Evolutionary conservation across 2,113 vertebrate species (phyloP), one percentile per base, ranked within the genome.

Genomic region (Centrocercus urophasianus): DNA sequence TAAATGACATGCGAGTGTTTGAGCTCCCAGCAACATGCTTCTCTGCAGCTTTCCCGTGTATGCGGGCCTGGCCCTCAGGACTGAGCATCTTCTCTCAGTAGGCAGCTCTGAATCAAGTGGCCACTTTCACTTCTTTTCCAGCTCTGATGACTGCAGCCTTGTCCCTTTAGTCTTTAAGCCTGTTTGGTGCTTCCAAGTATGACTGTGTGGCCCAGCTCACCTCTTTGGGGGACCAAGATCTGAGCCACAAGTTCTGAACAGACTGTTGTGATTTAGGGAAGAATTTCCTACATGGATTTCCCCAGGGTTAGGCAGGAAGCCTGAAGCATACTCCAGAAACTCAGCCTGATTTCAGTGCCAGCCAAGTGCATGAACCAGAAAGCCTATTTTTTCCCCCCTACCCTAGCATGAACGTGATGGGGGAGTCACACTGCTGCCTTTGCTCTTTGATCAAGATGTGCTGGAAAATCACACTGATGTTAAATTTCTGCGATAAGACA

Each of bases 1-100:
- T 89, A 67, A 90, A 74, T 83, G 94, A 87, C 72, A 94, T 61
- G 48, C 8, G 6, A 93, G 36, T 5, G 3, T 76, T 81, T 90
- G 70, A 75, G 56, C 48, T 95, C 91, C 66, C 70, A 80, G 24
- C 30, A 81, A 25, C 14, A 5, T n/a, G 42, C 2, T 0, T 20
- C 36, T 91, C 93, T 81, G 61, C 18, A 83, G 40, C 24, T 74
- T 94, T 76, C 77, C 34, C 65, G 36, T 1, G 3, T 14, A 6
- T 54, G 22, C 2, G 3, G 80, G 32, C 34, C 28, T 70, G 77
- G 67, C 50, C 52, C 89, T 93, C 22, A 50, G 24, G 27, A 48
- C 52, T 5, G 42, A 78, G 67, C 3, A 0, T 32, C 54, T 76
- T 64, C 88, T 72, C 6, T 3, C 36, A 10, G 30, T 56, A 71